A percentile compares a stretch with the other conserved stretches of the same genome.
Evolutionary conservation across 2,113 vertebrate species (phyloP).

Genomic region (Oreotrochilus melanogaster): DNA sequence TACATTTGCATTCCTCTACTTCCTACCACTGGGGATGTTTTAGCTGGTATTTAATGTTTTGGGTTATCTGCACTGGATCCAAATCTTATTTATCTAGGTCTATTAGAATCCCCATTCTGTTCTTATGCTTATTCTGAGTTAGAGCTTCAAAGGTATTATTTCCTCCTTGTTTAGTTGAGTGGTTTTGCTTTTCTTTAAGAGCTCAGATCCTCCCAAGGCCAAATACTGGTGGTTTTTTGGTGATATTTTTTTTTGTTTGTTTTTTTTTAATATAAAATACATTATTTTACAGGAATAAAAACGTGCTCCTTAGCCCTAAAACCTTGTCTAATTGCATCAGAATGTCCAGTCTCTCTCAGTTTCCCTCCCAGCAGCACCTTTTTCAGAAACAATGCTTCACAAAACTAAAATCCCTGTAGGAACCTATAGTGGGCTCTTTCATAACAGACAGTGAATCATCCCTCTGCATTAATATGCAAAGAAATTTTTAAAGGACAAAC

Average conservation of each 20-base stretch:
- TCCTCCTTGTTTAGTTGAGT: not conserved
- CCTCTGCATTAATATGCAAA: not conserved
- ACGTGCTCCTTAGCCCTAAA: not conserved
- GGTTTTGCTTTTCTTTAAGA: not conserved
- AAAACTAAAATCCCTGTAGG: not conserved
- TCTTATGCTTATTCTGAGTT: not conserved
- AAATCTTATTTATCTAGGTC: not conserved
- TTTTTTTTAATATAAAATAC: too few relatives aligned
- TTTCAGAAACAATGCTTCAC: not conserved
- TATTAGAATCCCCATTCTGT: not conserved
- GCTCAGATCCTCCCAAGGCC: not conserved
- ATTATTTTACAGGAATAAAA: not conserved
- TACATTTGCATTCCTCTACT: conserved; percentile 15
- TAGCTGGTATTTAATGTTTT: not conserved
- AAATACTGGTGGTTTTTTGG: not conserved
- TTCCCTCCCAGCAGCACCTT: not conserved
- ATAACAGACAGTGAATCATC: not conserved
- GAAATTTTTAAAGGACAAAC: not conserved
- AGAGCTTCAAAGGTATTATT: not conserved
- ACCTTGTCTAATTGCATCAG: not conserved
- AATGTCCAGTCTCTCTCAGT: not conserved
- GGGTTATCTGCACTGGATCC: conserved; percentile 11
- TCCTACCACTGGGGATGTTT: not conserved
- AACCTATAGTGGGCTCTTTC: not conserved
- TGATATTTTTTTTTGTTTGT: not conserved